phyloP scores from a whole-genome alignment of 2,113 vertebrate species.

The Aegotheles bennettii region DNA sequence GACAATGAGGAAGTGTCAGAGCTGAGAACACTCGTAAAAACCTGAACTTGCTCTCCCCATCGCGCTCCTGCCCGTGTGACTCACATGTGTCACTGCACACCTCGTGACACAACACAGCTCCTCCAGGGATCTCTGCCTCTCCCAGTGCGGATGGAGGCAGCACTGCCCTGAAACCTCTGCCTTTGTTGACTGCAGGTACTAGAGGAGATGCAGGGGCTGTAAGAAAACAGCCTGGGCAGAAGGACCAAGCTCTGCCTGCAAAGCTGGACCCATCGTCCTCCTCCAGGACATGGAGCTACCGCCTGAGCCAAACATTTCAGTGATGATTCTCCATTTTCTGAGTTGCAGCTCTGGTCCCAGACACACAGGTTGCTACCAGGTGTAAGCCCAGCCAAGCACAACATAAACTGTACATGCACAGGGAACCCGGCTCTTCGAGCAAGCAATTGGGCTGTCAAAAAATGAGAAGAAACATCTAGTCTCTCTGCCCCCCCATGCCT shows the following conservation, averaged over 20 bases:
- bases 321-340: background rate
- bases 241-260: background rate
- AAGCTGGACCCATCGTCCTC: background rate
- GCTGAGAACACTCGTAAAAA: background rate
- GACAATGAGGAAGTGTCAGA: background rate
- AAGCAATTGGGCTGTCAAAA: background rate
- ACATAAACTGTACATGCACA: rapidly evolving
- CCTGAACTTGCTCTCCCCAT: background rate
- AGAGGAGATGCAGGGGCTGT: rapidly evolving
- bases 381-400: background rate
- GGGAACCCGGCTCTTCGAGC: background rate
- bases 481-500: background rate
- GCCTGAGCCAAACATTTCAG: background rate
- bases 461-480: background rate
- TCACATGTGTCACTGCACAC: background rate
- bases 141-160: background rate
- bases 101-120: background rate
- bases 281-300: background rate
- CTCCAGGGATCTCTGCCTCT: background rate
- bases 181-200: background rate
- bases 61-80: background rate
- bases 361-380: background rate
- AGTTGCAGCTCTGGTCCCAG: background rate
- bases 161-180: background rate
- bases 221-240: background rate